These are phyloP conservation scores for Peribatodes rhomboidaria DNA, from an alignment of 2,888 invertebrate genomes.

Conservation along the genomic window DNA sequence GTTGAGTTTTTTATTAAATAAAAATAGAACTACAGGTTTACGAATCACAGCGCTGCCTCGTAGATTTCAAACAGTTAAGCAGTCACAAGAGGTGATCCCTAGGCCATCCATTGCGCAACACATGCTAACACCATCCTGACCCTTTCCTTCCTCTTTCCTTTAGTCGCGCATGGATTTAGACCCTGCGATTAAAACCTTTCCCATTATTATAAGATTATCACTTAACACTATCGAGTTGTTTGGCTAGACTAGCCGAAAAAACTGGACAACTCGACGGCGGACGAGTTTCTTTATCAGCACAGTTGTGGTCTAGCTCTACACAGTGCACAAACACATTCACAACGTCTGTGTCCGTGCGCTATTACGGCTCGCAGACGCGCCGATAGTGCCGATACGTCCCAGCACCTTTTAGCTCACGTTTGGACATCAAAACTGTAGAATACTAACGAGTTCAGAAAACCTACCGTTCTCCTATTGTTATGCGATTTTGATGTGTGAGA, in stretches of 20 bases:
- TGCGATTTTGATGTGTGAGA: too few species aligned
- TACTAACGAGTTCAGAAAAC: not conserved
- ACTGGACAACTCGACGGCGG: not conserved
- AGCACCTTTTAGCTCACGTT: not conserved
- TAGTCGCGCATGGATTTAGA: conserved; percentile 59
- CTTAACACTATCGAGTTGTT: not conserved
- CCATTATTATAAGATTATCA: not conserved
- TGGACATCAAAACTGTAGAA: not conserved
- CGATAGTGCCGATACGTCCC: too few species aligned
- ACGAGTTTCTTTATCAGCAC: not conserved
- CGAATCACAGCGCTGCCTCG: not conserved
- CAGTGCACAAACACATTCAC: not conserved
- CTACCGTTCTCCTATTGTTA: too few species aligned
- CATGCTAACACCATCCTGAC: conserved; percentile 41
- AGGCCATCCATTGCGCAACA: conserved; percentile 8
- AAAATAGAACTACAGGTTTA: too few species aligned
- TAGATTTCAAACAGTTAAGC: not conserved
- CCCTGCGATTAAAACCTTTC: conserved; percentile 11
- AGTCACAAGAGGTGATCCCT: conserved; percentile 17
- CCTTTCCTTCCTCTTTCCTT: conserved; percentile 55
- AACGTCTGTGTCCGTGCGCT: not conserved
- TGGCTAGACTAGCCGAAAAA: not conserved
- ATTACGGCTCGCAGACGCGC: not conserved
- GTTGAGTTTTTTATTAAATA: too few species aligned
- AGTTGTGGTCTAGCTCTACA: not conserved